Evolutionary conservation across 1,140 invertebrate genomes (phyloP), one percentile per base, ranked within the genome.

Genomic region (Drosophila orosa): DNA sequence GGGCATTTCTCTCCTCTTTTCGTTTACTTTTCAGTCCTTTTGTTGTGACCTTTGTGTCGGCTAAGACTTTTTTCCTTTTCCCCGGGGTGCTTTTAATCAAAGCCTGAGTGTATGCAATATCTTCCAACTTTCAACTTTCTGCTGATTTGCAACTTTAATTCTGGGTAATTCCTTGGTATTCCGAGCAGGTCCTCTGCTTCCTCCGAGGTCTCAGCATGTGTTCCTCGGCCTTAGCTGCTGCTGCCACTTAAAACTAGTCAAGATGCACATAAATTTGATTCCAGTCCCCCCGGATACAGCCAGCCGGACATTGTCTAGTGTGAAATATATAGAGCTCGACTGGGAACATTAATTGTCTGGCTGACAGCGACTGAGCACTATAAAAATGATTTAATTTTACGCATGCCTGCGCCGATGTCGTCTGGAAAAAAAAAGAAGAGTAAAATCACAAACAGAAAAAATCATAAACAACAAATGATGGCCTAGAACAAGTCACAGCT

Each of bases 331-430:
- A 45, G 39, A 59, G 44, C 66, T 54, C 45, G 59, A 65, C 40
- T n/a, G 25, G 25, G 22, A 55, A 63, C 80, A 83, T 83, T 83
- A 83, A 83, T 83, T 84, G 80, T 83, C 77, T 47, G 35, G 31
- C 47, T 67, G 80, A 72, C 76, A 80, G 65, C 33, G 50, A 39
- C 47, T 58, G 54, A 31, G 58, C 65, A 66, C 78, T 62, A 83
- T 86, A 87, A 86, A 86, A 86, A 87, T 86, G 83, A 86, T 86
- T 86, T 86, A 87, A 87, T 87, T 86, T 87, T 66, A 72, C 78
- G 75, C 79, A 82, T 72, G 74, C 68, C 69, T 81, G 74, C 69
- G 48, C 13, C 1, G 47, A n/a, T 8, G 39, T 7, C 33, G 42
- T 31, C 40, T 56, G 27, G 52, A 42, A 71, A 59, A 66, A 57